Evolutionary conservation across 2,888 invertebrate species (phyloP), one percentile per base, ranked within the genome.

Genomic region (Alloscopus bannaensis): DNA sequence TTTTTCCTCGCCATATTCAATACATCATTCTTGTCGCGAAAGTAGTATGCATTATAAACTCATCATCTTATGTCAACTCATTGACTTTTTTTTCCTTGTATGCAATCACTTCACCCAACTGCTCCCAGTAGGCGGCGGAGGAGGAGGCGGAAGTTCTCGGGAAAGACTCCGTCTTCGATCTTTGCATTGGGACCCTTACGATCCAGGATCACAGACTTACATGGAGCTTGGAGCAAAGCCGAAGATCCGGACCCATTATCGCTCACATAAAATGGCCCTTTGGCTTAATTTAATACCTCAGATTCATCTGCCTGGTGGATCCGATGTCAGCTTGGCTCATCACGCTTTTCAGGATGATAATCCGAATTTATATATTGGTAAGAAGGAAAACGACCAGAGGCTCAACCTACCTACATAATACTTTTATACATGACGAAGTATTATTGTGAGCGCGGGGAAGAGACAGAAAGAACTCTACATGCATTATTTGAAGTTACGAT

Each of bases 221-320:
- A 72, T 85, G 82, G 83, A 82, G 72, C 71, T 84, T 16, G 84
- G 86, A 22, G 70, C 80, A 26, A 86, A 84, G 60, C 84, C 85
- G 4, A 73, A 75, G 85, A 92, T 94, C 89, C 93, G 92, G 87
- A 94, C 93, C 87, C 95, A 95, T 89, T 96, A 95, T 89, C 91
- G 95, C 24, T 95, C 95, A 0, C 95, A 95, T 89, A 95, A 95
- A 89, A 93, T 96, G 92, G 95, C 95, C 69, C 91, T 95, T 76
- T 96, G 96, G 96, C 89, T 95, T 85, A 94, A 95, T 87, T 90
- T 95, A 68, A 93, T 95, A 83, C 95, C 95, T n/a, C 94, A 95
- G 88, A 91, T 95, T 81, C 95, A 95, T 89, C 92, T 93, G 84
- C 93, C 94, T 0, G 94, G 94, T 26, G 91, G 92, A 84, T 93